phyloP scores from a whole-genome alignment of 2,888 invertebrate species.

The Nematopogon swammerdamellus region DNA sequence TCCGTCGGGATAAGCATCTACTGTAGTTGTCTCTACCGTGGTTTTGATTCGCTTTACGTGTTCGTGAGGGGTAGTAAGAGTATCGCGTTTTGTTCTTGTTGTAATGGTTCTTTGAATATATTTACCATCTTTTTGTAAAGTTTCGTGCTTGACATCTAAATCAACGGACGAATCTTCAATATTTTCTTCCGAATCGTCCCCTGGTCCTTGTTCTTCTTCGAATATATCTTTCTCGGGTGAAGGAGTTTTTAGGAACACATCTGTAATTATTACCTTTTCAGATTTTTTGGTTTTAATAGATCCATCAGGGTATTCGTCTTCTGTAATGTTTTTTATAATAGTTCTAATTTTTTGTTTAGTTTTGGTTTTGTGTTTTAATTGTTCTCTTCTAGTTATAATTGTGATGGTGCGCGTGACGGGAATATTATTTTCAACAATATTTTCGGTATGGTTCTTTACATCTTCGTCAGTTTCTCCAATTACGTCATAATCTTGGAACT shows the following conservation, averaged over 20 bases:
- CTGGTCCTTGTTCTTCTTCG: conserved; percentile 18
- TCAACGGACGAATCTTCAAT: conserved; percentile 41
- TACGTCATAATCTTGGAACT: conserved; percentile 21
- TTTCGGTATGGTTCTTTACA: conserved; percentile 22
- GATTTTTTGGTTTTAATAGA: conserved; percentile 37
- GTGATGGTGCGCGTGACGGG: conserved; percentile 33
- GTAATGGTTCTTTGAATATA: conserved; percentile 40
- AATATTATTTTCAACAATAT: conserved; percentile 26
- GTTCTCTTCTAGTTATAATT: conserved; percentile 30
- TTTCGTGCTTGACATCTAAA: conserved; percentile 36
- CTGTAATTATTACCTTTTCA: conserved; percentile 40
- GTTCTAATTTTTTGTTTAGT: conserved; percentile 36
- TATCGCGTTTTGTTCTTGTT: conserved; percentile 45
- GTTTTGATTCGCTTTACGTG: conserved; percentile 56
- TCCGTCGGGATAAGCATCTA: conserved; percentile 49
- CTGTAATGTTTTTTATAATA: conserved; percentile 25
- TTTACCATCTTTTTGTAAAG: conserved; percentile 27
- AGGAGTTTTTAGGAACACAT: conserved; percentile 22
- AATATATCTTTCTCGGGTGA: conserved; percentile 14
- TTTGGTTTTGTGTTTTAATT: conserved; percentile 25
- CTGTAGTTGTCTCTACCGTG: conserved; percentile 49
- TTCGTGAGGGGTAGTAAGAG: conserved; percentile 44
- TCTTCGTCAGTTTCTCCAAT: conserved; percentile 25
- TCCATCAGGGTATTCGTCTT: conserved; percentile 42
- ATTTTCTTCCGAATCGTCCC: conserved; percentile 31